Evolutionary conservation across 1,140 invertebrate species (phyloP).

Genomic region (Pentalonia nigronervosa): DNA sequence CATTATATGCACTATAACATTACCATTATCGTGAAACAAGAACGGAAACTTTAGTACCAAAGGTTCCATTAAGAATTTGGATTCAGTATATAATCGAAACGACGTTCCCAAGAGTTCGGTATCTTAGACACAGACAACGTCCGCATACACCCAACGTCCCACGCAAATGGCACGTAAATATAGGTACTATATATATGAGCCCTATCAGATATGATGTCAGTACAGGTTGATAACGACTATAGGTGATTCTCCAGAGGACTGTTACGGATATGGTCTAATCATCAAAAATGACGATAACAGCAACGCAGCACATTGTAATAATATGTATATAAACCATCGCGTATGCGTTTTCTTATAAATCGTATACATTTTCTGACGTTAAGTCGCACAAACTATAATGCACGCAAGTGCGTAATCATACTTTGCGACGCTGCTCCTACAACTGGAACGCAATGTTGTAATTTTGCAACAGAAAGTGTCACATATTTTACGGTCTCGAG

Average conservation of each 20-base stretch:
- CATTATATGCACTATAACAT: neutral
- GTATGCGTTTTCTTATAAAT: neutral
- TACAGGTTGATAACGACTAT: neutral
- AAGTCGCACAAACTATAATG: neutral
- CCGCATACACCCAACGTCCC: neutral
- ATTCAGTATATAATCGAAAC: neutral
- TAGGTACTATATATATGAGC: neutral
- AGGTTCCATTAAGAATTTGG: constrained; percentile 27
- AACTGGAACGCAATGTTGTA: neutral
- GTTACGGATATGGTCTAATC: neutral
- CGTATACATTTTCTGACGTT: neutral
- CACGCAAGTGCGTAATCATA: neutral
- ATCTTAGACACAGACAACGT: neutral
- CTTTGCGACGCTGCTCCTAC: neutral
- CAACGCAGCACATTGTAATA: constrained; percentile 19
- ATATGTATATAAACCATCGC: neutral
- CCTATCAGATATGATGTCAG: constrained; percentile 23
- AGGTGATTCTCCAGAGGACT: neutral
- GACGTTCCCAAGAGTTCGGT: constrained; percentile 32
- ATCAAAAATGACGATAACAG: constrained; percentile 41
- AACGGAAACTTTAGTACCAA: constrained; percentile 13
- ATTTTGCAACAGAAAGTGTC: neutral
- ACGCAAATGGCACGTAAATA: neutral
- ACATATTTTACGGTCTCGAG: neutral
- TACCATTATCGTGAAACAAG: constrained; percentile 20